These are phyloP conservation scores for Bombus polaris DNA, from an alignment of 1,140 invertebrate species.

Conservation along the genomic window DNA sequence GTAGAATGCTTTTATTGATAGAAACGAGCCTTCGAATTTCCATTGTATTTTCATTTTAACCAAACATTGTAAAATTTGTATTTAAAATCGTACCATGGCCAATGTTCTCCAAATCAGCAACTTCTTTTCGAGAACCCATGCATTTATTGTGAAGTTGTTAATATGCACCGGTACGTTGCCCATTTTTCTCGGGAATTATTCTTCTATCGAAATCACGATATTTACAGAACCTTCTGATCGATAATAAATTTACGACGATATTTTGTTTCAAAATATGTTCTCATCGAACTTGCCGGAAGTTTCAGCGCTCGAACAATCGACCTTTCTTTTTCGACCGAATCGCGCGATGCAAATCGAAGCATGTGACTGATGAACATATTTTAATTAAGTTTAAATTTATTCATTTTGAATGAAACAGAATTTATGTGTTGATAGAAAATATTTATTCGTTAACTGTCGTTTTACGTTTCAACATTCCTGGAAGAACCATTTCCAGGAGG, in stretches of 20 bases:
- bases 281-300: background rate
- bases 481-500: accelerated
- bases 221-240: background rate
- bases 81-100: constrained; percentile 32
- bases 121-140: constrained; percentile 9
- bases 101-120: constrained; percentile 47
- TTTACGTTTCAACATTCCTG: too few species aligned
- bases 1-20: background rate
- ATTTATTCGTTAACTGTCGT: background rate
- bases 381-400: background rate
- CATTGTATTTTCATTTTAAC: background rate
- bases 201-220: background rate
- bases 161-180: background rate
- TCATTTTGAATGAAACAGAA: background rate
- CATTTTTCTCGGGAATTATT: constrained; percentile 3
- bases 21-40: too few species aligned
- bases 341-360: background rate
- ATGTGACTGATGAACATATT: background rate
- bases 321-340: background rate
- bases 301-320: background rate
- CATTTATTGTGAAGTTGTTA: background rate
- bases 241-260: background rate
- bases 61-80: background rate
- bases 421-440: background rate
- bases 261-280: background rate